Percentiles rank a stretch among this genome's conserved stretches.
Conservation (phyloP, 30 jellyfish, hydroid and myxozoan genomes). For the Mastigias papua region DNA sequence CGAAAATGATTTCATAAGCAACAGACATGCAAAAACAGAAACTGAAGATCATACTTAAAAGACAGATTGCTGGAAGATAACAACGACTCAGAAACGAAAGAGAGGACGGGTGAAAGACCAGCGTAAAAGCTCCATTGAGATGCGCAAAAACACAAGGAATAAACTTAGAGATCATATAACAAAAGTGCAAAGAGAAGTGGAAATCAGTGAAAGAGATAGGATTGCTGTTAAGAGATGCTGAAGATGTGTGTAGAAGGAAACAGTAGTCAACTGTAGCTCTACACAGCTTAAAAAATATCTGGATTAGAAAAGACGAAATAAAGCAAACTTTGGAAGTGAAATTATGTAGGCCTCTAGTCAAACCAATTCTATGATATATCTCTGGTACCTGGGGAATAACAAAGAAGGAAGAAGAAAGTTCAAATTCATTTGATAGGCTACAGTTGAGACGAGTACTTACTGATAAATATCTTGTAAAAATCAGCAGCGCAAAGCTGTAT, state of each 20-base stretch:
- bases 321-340: conserved; percentile 40
- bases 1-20: no score
- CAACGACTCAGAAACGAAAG: conserved; percentile 22
- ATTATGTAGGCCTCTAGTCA: conserved; percentile 4
- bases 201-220: conserved; percentile 17
- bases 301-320: conserved; percentile 56
- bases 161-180: conserved; percentile 45
- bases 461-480: neutral
- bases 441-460: neutral
- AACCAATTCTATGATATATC: conserved; percentile 45
- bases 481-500: conserved; percentile 10
- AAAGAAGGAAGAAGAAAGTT: conserved; percentile 3
- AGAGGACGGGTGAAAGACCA: conserved; percentile 52
- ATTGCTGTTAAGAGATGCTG: conserved; percentile 30
- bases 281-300: conserved; percentile 34
- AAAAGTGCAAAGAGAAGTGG: conserved; percentile 45
- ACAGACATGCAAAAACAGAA: no score
- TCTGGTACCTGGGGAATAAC: conserved; percentile 34
- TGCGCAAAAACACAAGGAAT: conserved; percentile 71
- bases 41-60: no score
- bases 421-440: neutral
- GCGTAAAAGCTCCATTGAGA: conserved; percentile 54
- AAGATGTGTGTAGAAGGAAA: no score
- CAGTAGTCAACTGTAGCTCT: conserved; percentile 54
- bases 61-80: no score